phyloP scores from a whole-genome alignment of 2,888 invertebrate genomes.

The Zelleria hepariella region DNA sequence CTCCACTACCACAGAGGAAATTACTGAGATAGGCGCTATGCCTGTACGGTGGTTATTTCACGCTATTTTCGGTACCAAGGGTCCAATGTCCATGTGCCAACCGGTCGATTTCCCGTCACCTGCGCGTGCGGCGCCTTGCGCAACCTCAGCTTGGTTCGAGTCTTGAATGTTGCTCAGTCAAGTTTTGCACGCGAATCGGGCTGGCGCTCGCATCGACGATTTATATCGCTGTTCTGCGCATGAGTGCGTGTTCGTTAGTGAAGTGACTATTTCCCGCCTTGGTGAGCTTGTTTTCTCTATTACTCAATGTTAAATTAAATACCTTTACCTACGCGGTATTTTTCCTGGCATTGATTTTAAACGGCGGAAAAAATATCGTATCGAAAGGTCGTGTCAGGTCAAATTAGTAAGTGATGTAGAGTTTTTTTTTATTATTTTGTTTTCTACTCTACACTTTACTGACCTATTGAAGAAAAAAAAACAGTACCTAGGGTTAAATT shows the following conservation, averaged over 20 bases:
- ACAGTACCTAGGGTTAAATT: no score
- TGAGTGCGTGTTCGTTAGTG: background rate
- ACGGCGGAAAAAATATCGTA: background rate
- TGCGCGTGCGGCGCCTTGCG: background rate
- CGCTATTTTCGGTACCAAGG: background rate
- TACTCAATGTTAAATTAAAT: background rate
- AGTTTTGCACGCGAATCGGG: background rate
- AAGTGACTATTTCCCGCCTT: background rate
- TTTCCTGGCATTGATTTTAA: background rate
- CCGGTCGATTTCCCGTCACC: slow-evolving; percentile 20
- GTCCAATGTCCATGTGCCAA: background rate
- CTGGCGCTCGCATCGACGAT: background rate
- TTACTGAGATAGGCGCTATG: no score
- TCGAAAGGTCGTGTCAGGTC: background rate
- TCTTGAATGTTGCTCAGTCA: slow-evolving; percentile 1
- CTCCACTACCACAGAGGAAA: no score
- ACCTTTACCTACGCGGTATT: background rate
- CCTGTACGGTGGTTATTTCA: no score
- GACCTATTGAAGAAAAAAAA: background rate
- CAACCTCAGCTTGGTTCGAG: background rate
- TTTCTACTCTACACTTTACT: background rate
- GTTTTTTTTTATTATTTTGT: background rate
- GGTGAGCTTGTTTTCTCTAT: background rate
- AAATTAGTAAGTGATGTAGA: background rate
- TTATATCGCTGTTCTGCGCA: background rate